Conservation (phyloP, 35 echinoderm and acorn worm species). For the Apostichopus parvimensis region DNA sequence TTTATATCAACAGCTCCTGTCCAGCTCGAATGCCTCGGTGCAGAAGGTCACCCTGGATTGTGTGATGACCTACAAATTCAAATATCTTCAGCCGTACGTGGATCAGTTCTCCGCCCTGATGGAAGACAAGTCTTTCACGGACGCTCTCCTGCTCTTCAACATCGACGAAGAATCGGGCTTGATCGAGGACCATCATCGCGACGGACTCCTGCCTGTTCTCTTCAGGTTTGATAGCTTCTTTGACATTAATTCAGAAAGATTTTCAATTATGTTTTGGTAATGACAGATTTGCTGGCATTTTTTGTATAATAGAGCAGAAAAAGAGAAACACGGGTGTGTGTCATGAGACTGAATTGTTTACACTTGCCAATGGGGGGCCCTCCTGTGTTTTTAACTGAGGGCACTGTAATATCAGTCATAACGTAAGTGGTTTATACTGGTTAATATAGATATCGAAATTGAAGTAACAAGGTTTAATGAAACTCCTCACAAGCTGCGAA, state of each 20-base stretch:
- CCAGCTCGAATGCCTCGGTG: constrained; percentile 61
- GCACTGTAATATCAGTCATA: too few species aligned
- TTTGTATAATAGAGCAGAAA: too few species aligned
- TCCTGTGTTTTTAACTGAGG: too few species aligned
- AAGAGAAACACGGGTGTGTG: not conserved
- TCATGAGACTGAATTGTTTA: not conserved
- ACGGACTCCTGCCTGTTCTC: constrained; percentile 81
- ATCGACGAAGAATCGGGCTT: constrained; percentile 85
- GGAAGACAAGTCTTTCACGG: constrained; percentile 81
- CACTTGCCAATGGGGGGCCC: too few species aligned
- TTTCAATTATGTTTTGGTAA: not conserved
- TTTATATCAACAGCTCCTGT: constrained; percentile 65
- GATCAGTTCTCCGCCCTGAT: constrained; percentile 79
- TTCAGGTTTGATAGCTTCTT: constrained; percentile 61
- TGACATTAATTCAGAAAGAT: not conserved
- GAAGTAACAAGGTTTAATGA: too few species aligned
- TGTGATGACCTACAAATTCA: constrained; percentile 88
- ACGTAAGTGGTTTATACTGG: too few species aligned
- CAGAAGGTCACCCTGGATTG: constrained; percentile 80
- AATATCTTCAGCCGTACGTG: constrained; percentile 80
- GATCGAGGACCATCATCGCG: constrained; percentile 71
- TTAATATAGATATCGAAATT: too few species aligned
- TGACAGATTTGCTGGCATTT: not conserved
- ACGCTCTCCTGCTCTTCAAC: constrained; percentile 79
- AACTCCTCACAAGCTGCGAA: too few species aligned